Evolutionary conservation across 2,797 vertebrate genomes (phyloP), one percentile per base, ranked within the genome.

Genomic region (Trematomus bernacchii): DNA sequence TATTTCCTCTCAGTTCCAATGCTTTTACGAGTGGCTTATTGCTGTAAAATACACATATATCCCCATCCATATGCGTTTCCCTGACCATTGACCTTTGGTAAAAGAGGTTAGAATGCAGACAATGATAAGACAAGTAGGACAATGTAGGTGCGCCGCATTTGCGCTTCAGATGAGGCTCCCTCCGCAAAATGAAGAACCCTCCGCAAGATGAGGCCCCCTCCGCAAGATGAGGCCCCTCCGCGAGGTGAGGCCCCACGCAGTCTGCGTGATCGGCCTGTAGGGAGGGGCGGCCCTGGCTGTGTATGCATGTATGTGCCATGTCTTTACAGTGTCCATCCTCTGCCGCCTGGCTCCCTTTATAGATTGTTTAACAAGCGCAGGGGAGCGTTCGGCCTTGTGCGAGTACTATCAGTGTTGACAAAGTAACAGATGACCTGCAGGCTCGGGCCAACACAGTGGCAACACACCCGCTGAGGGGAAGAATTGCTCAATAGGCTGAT

Each of bases 401-500:
- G 94, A 91, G 82, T 86, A 74, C 91, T 95, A 95, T 95, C 94
- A 94, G 87, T 87, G 87, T 91, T 88, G 92, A 93, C 90, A 95
- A 85, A 91, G 88, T 76, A 73, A 88, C 85, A 84, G 72, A 89
- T 90, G 91, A 94, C 92, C 89, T 83, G 92, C 91, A 93, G 80
- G 80, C 70, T 81, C 86, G 57, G 87, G 85, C 92, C 78, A 86
- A 63, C 71, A 89, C 81, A 85, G 92, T 94, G 91, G 91, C 92
- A 94, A 71, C 80, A 75, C 57, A 68, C 77, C 74, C 42, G 12
- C 9, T 1, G 53, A 60, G 30, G 85, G 73, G 85, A 91, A 77
- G 67, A 65, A 83, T 84, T 91, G 91, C 92, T 94, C 92, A 94
- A 92, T 87, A 73, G 76, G 71, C 92, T 85, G 91, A 93, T 93